Conservation (phyloP, 2,797 vertebrate genomes). For the Saxicola maurus region DNA sequence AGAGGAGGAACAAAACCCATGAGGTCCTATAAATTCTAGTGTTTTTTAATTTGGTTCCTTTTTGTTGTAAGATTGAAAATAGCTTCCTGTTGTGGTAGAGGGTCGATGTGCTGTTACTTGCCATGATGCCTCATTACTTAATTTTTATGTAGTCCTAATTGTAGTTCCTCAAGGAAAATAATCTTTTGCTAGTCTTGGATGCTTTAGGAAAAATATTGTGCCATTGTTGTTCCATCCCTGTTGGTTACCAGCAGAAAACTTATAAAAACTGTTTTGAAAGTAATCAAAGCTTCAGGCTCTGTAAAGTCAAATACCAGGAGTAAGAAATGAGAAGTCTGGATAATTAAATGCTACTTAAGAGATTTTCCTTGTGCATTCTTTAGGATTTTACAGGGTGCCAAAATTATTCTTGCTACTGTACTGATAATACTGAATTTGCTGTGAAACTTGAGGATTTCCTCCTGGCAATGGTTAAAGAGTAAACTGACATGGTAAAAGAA, state of each 20-base stretch:
- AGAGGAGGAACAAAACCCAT: background rate
- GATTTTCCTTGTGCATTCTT: background rate
- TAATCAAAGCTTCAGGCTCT: slow-evolving; percentile 22
- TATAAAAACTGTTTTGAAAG: background rate
- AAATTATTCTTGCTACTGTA: slow-evolving; percentile 9
- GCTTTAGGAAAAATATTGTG: background rate
- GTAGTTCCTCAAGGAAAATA: background rate
- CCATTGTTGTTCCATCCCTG: background rate
- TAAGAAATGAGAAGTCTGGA: background rate
- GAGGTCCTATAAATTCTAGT: background rate
- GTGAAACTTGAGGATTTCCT: slow-evolving; percentile 1
- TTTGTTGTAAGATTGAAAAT: slow-evolving; percentile 3
- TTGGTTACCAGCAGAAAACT: slow-evolving; percentile 17
- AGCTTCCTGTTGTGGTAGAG: background rate
- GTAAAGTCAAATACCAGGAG: background rate
- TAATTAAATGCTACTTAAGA: background rate
- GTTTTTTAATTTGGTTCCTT: background rate
- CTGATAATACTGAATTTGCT: slow-evolving; percentile 12
- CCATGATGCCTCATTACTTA: slow-evolving; percentile 33
- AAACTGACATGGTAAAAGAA: background rate
- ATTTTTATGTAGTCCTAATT: slow-evolving; percentile 16
- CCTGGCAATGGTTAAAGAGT: background rate
- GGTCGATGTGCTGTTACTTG: slow-evolving; percentile 2
- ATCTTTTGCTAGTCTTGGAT: background rate
- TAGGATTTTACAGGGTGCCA: background rate